Base-by-base conservation (phyloP, 2,888 invertebrate species). In the Dasypogon diadema region DNA sequence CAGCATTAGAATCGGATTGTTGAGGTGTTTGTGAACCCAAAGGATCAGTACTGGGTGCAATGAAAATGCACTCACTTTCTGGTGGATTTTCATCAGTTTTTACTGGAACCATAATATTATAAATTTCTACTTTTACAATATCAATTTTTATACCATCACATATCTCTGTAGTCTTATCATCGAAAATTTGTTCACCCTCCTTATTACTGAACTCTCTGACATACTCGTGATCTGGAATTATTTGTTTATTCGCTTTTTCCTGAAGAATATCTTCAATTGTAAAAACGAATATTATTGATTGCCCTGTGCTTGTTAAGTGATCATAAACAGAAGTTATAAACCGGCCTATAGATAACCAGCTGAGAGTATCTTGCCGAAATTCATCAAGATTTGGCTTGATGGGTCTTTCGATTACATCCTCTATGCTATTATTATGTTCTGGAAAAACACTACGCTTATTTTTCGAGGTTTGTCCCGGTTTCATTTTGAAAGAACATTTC, bases 271-370 rank as follows among this genome's bases (percentile, higher is more conserved):
- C 80, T 55, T 79, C 81, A 70, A 83, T 85, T 84, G 81, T 88
- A 87, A 83, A 87, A 87, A 81, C 90, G 88, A 77, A 81, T 3
- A 81, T 75, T n/a, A 80, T 76, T 2, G 77, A 73, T 21, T 79
- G 78, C 24, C 79, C 77, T 81, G 84, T 74, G 82, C 91, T 90
- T 6, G 87, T 85, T 80, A 92, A 89, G 81, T 91, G 89, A 58
- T 89, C 87, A 83, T 92, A 91, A 86, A 92, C 89, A 77, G 89
- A 87, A 1, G 90, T 86, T 65, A 93, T 84, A 74, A 91, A 90
- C 78, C 89, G 88, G 5, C 92, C 93, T 30, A 93, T 85, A 63
- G 91, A 88, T 14, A 88, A 80, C 93, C 93, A 93, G 48, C 89
- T 89, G 60, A 88, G 87, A 48, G 87, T 87, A 37, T 87, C 85